A percentile compares a stretch with the other conserved stretches of the same genome.
Evolutionary conservation across 2,113 vertebrate genomes (phyloP).

Genomic region (Pipra filicauda): DNA sequence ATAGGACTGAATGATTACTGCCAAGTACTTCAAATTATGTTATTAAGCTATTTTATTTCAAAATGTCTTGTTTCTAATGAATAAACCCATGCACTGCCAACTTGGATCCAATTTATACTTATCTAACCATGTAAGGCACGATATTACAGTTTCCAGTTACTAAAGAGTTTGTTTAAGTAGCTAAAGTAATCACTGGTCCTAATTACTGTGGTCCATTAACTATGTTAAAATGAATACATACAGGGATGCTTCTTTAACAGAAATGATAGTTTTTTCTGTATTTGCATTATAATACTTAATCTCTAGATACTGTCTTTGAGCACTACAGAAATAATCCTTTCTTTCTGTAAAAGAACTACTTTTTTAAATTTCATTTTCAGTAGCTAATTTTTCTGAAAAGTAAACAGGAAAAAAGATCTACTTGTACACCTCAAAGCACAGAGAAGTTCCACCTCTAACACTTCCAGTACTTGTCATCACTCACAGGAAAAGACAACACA

Average conservation of each 20-base stretch:
- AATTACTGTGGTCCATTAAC: background rate
- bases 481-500: background rate
- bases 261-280: background rate
- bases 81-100: background rate
- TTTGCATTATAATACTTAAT: background rate
- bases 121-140: background rate
- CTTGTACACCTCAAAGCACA: background rate
- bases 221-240: background rate
- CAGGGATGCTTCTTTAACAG: background rate
- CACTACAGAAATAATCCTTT: background rate
- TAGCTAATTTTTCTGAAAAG: background rate
- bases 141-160: background rate
- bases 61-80: background rate
- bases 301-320: background rate
- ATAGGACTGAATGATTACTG: background rate
- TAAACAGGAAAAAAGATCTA: background rate
- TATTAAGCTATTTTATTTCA: background rate
- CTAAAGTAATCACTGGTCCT: background rate
- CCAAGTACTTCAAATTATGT: background rate
- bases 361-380: background rate
- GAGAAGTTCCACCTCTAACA: background rate
- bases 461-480: background rate
- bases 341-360: background rate
- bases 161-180: background rate
- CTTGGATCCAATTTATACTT: background rate